These are phyloP conservation scores for Trichomalopsis sarcophagae DNA, from an alignment of 1,140 invertebrate species.

Conservation along the genomic window DNA sequence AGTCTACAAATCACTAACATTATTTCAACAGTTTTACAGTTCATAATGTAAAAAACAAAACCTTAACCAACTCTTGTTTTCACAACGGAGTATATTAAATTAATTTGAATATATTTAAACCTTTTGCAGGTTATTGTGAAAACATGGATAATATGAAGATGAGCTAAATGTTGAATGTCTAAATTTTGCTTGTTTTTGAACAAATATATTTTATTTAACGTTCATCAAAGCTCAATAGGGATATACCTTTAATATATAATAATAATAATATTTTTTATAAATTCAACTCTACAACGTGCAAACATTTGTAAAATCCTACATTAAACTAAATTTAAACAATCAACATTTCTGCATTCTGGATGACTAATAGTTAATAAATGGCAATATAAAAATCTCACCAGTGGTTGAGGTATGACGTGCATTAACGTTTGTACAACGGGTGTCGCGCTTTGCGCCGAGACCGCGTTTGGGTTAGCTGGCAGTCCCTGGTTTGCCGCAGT, in stretches of 20 bases:
- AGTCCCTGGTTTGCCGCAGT: slow-evolving; percentile 65
- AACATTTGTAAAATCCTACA: no score
- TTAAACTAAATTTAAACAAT: not conserved
- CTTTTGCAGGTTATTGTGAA: not conserved
- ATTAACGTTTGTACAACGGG: slow-evolving; percentile 72
- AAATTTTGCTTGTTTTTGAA: not conserved
- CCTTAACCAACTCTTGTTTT: not conserved
- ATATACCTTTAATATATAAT: no score
- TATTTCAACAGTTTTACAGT: not conserved
- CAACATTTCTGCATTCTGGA: not conserved
- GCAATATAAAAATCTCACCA: slow-evolving; percentile 63
- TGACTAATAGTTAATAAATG: not conserved
- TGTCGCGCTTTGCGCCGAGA: slow-evolving; percentile 66
- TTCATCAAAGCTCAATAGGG: not conserved
- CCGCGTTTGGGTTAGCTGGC: slow-evolving; percentile 67
- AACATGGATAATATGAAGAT: not conserved
- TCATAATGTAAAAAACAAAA: not conserved
- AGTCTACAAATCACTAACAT: not conserved
- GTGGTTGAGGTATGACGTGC: slow-evolving; percentile 72
- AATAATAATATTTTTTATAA: no score
- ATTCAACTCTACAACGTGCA: no score
- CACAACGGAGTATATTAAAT: not conserved
- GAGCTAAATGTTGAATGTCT: no score
- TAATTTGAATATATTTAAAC: not conserved
- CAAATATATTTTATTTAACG: not conserved